phyloP scores from a whole-genome alignment of 2,797 vertebrate genomes.

The Thalassophryne amazonica region DNA sequence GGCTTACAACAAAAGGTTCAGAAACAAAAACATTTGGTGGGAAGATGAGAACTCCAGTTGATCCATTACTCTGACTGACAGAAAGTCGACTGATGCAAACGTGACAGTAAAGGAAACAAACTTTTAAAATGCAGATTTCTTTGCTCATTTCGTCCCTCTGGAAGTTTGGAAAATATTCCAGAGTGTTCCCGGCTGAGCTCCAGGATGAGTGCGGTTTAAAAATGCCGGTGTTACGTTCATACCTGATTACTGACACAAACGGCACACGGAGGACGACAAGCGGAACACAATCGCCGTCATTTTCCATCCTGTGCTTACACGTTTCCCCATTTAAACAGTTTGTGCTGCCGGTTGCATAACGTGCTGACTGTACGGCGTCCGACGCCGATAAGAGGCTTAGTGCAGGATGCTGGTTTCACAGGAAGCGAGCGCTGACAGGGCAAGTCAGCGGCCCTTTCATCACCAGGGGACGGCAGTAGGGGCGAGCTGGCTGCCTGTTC shows the following conservation, averaged over 20 bases:
- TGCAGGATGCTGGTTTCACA: not conserved
- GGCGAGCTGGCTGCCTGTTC: not conserved
- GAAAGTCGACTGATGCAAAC: too few relatives aligned
- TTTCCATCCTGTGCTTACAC: constrained; percentile 27
- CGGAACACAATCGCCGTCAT: constrained; percentile 2
- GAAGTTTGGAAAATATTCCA: too few relatives aligned
- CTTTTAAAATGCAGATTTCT: too few relatives aligned
- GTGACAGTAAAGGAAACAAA: too few relatives aligned
- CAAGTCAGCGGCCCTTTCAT: constrained; percentile 20
- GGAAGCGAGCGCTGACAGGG: constrained; percentile 18
- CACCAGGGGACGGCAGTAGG: not conserved
- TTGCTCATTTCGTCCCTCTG: too few relatives aligned
- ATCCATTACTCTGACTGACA: too few relatives aligned
- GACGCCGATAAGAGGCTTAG: constrained; percentile 40
- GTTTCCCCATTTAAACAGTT: constrained; percentile 3
- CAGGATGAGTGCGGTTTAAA: constrained; percentile 13
- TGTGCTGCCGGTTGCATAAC: constrained; percentile 24
- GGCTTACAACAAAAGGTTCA: too few relatives aligned
- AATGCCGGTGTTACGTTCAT: constrained; percentile 10
- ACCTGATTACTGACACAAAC: constrained; percentile 27
- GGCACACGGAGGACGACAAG: constrained; percentile 8
- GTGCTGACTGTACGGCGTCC: not conserved
- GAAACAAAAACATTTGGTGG: too few relatives aligned
- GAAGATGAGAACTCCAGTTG: too few relatives aligned
- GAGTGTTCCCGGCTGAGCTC: not conserved